Percentiles rank a stretch among this genome's conserved stretches.
Conservation (phyloP, 1,140 invertebrate genomes). For the Drosophila fuyamai region DNA sequence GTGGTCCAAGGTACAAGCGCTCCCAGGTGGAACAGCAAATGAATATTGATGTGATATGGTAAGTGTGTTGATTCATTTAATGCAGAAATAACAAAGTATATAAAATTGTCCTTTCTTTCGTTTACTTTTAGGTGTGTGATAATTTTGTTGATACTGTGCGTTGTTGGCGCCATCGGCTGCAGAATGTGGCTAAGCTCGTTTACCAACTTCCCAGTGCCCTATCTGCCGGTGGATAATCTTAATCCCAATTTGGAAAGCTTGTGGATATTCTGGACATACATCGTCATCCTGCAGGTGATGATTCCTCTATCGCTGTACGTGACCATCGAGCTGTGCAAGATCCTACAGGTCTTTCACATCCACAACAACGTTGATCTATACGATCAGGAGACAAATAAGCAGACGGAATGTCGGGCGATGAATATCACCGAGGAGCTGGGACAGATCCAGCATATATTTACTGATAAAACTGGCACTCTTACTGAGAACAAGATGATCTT, state of each 20-base stretch:
- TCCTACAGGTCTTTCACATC: slow-evolving; percentile 98
- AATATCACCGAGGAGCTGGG: slow-evolving; percentile 99
- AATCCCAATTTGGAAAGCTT: slow-evolving; percentile 91
- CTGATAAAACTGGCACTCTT: slow-evolving; percentile 98
- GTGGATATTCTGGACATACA: slow-evolving; percentile 96
- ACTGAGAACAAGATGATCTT: slow-evolving; percentile 99
- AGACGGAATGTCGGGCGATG: slow-evolving; percentile 96
- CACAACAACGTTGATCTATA: slow-evolving; percentile 95
- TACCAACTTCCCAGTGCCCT: slow-evolving; percentile 80
- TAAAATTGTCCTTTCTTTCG: background rate
- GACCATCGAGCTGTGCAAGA: slow-evolving; percentile 98
- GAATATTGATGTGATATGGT: slow-evolving; percentile 97
- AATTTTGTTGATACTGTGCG: slow-evolving; percentile 95
- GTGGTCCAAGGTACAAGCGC: slow-evolving; percentile 97
- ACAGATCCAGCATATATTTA: slow-evolving; percentile 98
- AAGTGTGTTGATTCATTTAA: slow-evolving; percentile 13
- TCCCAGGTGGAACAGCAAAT: slow-evolving; percentile 96
- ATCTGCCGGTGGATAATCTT: slow-evolving; percentile 87
- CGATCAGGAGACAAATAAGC: slow-evolving; percentile 92
- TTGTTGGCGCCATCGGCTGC: slow-evolving; percentile 95
- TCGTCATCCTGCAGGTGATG: slow-evolving; percentile 98
- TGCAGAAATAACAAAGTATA: background rate
- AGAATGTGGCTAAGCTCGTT: slow-evolving; percentile 92
- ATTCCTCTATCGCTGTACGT: slow-evolving; percentile 99
- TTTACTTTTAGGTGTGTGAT: slow-evolving; percentile 90